phyloP scores from a whole-genome alignment of 2,797 vertebrate species.

The Acestrorhynchus altus region DNA sequence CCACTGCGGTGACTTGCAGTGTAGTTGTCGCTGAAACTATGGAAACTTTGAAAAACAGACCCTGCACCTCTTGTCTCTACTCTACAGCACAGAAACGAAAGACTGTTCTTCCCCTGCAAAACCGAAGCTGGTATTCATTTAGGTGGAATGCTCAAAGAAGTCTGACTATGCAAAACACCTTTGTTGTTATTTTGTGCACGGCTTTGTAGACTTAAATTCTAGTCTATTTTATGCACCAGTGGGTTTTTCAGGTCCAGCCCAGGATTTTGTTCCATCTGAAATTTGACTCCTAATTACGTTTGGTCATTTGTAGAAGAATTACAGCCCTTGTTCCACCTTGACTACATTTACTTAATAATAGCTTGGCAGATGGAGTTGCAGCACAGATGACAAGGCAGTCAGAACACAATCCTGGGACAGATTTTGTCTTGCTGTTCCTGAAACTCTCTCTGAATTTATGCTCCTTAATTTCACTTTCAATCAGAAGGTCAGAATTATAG shows the following conservation, averaged over 20 bases:
- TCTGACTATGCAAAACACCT: too few species aligned
- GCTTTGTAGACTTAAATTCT: background rate
- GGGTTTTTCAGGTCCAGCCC: background rate
- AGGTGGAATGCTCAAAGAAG: background rate
- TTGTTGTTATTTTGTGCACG: background rate
- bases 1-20: conserved; percentile 16
- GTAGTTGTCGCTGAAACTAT: background rate
- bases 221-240: background rate
- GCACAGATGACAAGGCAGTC: too few species aligned
- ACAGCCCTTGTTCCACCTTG: too few species aligned
- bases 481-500: background rate
- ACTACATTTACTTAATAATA: too few species aligned
- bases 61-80: background rate
- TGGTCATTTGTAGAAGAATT: too few species aligned
- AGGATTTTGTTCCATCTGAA: too few species aligned
- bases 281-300: too few species aligned
- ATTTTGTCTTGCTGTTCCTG: too few species aligned
- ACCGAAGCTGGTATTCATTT: background rate
- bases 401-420: too few species aligned
- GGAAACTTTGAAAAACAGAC: conserved; percentile 10
- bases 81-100: background rate
- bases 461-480: background rate
- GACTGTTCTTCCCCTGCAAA: background rate
- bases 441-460: too few species aligned
- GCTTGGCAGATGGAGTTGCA: too few species aligned